These are phyloP conservation scores for Enchytraeus crypticus DNA, from an alignment of 2,888 invertebrate genomes.

Conservation along the genomic window DNA sequence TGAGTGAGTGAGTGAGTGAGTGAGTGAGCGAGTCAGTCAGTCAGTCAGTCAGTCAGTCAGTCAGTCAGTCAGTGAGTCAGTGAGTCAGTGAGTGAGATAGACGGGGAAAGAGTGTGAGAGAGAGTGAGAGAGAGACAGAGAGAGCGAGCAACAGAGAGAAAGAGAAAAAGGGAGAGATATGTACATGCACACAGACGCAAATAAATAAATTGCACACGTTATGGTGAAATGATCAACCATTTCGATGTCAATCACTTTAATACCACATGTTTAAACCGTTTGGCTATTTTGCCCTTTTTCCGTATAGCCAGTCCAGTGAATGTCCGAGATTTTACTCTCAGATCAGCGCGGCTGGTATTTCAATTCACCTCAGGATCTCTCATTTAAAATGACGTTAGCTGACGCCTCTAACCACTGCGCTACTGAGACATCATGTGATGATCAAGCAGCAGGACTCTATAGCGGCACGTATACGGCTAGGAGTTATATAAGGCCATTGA, in stretches of 20 bases:
- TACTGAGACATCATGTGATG: neutral
- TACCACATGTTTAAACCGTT: too few relatives aligned
- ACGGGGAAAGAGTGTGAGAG: neutral
- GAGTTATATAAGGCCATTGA: too few relatives aligned
- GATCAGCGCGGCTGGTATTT: too few relatives aligned
- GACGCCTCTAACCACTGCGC: too few relatives aligned
- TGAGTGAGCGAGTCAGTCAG: neutral
- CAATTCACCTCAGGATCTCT: too few relatives aligned
- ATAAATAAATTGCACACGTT: neutral
- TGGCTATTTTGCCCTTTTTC: too few relatives aligned
- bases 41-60: neutral
- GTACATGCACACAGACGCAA: neutral
- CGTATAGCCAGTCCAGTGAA: too few relatives aligned
- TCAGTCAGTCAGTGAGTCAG: neutral
- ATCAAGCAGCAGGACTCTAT: neutral
- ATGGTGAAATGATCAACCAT: too few relatives aligned
- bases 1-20: neutral
- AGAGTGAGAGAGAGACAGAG: neutral
- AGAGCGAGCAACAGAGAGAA: neutral
- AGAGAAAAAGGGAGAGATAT: too few relatives aligned
- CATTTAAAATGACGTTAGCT: too few relatives aligned
- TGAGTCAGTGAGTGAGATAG: neutral
- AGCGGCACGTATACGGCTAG: neutral
- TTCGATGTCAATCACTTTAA: too few relatives aligned
- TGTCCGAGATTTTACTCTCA: too few relatives aligned